These are phyloP conservation scores for Limenitis camilla DNA, from an alignment of 2,888 invertebrate species.

Conservation along the genomic window DNA sequence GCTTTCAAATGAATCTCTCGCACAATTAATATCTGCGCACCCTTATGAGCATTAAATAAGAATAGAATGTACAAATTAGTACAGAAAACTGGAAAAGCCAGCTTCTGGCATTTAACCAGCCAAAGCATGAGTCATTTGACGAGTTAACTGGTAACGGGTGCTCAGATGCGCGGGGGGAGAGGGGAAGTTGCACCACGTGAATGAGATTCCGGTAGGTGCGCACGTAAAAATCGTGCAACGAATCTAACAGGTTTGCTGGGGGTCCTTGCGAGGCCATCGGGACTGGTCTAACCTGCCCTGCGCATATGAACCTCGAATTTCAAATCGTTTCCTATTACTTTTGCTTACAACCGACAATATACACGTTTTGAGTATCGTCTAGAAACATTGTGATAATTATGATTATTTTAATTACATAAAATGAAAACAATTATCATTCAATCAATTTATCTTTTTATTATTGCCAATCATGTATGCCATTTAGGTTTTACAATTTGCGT, in stretches of 20 bases:
- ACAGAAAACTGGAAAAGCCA: conserved; percentile 71
- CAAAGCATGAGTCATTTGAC: conserved; percentile 71
- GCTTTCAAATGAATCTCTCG: no score
- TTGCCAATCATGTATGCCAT: conserved; percentile 56
- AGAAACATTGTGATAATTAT: neutral
- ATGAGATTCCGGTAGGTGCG: conserved; percentile 74
- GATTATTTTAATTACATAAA: conserved; percentile 2
- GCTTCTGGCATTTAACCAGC: conserved; percentile 69
- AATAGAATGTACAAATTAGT: conserved; percentile 64
- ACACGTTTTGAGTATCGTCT: neutral
- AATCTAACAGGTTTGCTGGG: conserved; percentile 75
- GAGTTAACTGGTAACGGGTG: conserved; percentile 64
- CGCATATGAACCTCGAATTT: conserved; percentile 68
- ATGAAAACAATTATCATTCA: conserved; percentile 27
- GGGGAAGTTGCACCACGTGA: conserved; percentile 63
- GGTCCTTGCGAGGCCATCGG: conserved; percentile 73
- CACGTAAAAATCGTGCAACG: conserved; percentile 75
- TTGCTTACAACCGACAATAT: conserved; percentile 28
- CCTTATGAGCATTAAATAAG: conserved; percentile 34
- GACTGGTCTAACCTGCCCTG: conserved; percentile 75
- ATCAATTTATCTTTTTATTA: conserved; percentile 52
- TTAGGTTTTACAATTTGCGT: conserved; percentile 61
- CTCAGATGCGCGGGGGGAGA: conserved; percentile 46
- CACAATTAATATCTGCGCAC: conserved; percentile 16
- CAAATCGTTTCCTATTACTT: conserved; percentile 66